A percentile compares a stretch with the other conserved stretches of the same genome.
Evolutionary conservation across 1,140 invertebrate species (phyloP).

Genomic region (Drosophila jambulina): DNA sequence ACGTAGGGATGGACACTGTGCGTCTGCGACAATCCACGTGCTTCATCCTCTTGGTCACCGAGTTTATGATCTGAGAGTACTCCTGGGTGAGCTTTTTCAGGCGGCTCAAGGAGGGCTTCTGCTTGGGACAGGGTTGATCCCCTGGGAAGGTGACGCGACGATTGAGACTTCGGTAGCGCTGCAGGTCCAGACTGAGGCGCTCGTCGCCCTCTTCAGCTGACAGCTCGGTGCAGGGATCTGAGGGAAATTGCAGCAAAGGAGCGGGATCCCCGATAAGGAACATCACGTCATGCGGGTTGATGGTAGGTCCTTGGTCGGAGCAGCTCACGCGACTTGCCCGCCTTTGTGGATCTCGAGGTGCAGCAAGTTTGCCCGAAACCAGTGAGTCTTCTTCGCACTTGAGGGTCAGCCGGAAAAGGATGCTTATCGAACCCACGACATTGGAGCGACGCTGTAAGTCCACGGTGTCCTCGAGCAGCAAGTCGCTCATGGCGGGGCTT

Average conservation of each 20-base stretch:
- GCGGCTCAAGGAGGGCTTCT: background rate
- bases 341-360: background rate
- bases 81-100: slow-evolving; percentile 15
- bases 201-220: slow-evolving; percentile 35
- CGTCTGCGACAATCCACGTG: background rate
- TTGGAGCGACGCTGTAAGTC: slow-evolving; percentile 1
- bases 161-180: slow-evolving; percentile 46
- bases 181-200: slow-evolving; percentile 38
- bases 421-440: slow-evolving; percentile 1
- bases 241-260: slow-evolving; percentile 12
- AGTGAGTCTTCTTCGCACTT: slow-evolving; percentile 1
- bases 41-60: slow-evolving; percentile 16
- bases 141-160: background rate
- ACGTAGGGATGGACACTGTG: too few relatives aligned
- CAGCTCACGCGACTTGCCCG: background rate
- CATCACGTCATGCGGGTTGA: slow-evolving; percentile 50
- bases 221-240: slow-evolving; percentile 40
- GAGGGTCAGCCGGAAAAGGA: slow-evolving; percentile 8
- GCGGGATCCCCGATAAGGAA: slow-evolving; percentile 51
- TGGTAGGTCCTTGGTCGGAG: slow-evolving; percentile 2
- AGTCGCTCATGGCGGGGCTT: slow-evolving; percentile 26
- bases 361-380: background rate
- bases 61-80: slow-evolving; percentile 22
- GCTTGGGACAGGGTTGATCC: background rate
- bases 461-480: slow-evolving; percentile 6